Percentiles rank a stretch among this genome's conserved stretches.
These are phyloP conservation scores for Eospalax fontanierii DNA, from an alignment of 2,797 vertebrate species.

Conservation along the genomic window DNA sequence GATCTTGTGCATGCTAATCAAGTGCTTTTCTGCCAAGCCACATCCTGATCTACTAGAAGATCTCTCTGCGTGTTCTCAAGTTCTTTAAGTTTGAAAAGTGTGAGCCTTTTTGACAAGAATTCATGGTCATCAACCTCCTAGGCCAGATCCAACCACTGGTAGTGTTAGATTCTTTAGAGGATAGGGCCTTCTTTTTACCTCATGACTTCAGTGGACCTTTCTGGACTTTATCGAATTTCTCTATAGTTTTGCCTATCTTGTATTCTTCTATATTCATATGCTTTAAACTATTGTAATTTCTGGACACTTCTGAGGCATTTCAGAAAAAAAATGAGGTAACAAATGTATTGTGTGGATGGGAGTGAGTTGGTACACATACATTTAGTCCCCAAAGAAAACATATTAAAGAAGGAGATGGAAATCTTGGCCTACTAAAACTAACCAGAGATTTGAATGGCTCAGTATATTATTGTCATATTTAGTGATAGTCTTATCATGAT, in stretches of 20 bases:
- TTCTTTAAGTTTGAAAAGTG: slow-evolving; percentile 9
- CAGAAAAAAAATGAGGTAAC: slow-evolving; percentile 85
- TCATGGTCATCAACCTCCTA: not conserved
- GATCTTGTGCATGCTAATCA: not conserved
- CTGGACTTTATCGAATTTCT: slow-evolving; percentile 44
- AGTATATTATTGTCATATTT: slow-evolving; percentile 87
- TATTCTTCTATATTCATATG: slow-evolving; percentile 62
- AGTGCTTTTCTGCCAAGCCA: not conserved
- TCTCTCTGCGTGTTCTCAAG: not conserved
- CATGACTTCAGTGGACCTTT: not conserved
- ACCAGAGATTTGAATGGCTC: slow-evolving; percentile 83
- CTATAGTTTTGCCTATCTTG: slow-evolving; percentile 30
- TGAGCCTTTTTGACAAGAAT: slow-evolving; percentile 28
- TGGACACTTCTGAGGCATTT: slow-evolving; percentile 78
- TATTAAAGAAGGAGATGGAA: slow-evolving; percentile 85
- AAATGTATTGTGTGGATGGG: slow-evolving; percentile 78
- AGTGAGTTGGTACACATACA: slow-evolving; percentile 81
- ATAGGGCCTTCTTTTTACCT: not conserved
- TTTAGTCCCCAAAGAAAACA: slow-evolving; percentile 85
- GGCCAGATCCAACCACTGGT: not conserved
- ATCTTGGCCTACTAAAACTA: slow-evolving; percentile 88
- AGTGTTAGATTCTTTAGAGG: not conserved
- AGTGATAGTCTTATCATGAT: slow-evolving; percentile 86
- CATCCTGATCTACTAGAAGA: not conserved
- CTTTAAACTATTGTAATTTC: slow-evolving; percentile 36